Conservation (phyloP, 2,797 vertebrate genomes). For the Peromyscus eremicus region DNA sequence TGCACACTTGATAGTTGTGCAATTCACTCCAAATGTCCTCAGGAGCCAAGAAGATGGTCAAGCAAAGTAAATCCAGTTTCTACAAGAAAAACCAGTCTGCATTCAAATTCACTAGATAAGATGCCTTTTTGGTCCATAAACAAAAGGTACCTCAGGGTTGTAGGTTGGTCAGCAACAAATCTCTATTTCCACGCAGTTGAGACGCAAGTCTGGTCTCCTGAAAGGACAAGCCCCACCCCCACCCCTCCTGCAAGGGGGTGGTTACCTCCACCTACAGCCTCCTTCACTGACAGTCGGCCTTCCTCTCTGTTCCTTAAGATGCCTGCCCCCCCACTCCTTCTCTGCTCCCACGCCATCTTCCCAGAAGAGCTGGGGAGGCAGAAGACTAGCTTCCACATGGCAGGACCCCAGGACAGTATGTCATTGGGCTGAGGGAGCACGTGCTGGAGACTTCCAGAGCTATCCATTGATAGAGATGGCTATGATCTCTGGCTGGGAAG, state of each 20-base stretch:
- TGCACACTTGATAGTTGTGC: background rate
- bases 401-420: background rate
- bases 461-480: background rate
- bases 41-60: background rate
- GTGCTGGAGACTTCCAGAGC: background rate
- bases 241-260: background rate
- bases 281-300: background rate
- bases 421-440: background rate
- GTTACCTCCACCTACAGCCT: background rate
- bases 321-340: too few relatives aligned
- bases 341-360: fast-evolving
- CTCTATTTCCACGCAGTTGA: background rate
- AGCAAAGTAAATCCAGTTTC: background rate
- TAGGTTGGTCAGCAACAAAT: background rate
- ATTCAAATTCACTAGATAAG: background rate
- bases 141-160: background rate
- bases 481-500: background rate
- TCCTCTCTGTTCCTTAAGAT: background rate
- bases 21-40: conserved; percentile 4
- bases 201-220: background rate
- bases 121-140: background rate
- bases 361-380: background rate
- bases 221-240: background rate
- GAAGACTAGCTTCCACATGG: background rate
- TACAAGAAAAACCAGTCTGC: background rate